These are phyloP conservation scores for Zonotrichia leucophrys DNA, from an alignment of 2,113 vertebrate genomes.

Conservation along the genomic window DNA sequence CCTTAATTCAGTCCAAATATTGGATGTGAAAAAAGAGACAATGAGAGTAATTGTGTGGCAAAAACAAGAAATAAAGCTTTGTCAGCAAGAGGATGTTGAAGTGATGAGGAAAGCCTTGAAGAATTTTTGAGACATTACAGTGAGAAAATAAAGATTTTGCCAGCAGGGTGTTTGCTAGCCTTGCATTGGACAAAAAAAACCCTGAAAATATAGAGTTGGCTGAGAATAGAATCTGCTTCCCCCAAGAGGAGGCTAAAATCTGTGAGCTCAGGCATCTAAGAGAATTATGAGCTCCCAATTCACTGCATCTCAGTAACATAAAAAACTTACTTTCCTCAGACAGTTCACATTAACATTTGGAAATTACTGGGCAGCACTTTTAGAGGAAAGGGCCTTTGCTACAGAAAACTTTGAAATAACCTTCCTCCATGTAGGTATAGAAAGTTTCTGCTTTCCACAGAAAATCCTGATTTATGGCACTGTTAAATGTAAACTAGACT, in stretches of 20 bases:
- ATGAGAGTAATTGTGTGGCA: not conserved
- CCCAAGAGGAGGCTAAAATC: not conserved
- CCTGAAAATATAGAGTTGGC: not conserved
- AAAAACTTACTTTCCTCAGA: not conserved
- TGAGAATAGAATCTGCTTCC: not conserved
- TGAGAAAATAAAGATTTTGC: not conserved
- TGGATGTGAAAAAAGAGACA: not conserved
- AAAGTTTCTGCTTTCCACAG: not conserved
- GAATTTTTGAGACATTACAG: not conserved
- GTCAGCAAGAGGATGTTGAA: not conserved
- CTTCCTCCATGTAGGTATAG: not conserved
- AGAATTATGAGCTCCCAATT: not conserved
- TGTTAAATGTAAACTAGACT: not conserved
- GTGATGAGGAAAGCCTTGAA: not conserved
- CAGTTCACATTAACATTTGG: not conserved
- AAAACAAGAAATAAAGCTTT: not conserved
- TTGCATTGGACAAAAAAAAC: not conserved
- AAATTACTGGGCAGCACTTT: not conserved
- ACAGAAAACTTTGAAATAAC: not conserved
- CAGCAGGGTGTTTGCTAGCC: not conserved
- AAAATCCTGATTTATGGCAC: not conserved
- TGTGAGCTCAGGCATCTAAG: not conserved
- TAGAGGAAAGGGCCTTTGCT: not conserved
- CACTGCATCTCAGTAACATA: not conserved
- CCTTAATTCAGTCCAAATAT: not conserved